Evolutionary conservation across 2,888 invertebrate species (phyloP).

Genomic region (Lacanobia oleracea): DNA sequence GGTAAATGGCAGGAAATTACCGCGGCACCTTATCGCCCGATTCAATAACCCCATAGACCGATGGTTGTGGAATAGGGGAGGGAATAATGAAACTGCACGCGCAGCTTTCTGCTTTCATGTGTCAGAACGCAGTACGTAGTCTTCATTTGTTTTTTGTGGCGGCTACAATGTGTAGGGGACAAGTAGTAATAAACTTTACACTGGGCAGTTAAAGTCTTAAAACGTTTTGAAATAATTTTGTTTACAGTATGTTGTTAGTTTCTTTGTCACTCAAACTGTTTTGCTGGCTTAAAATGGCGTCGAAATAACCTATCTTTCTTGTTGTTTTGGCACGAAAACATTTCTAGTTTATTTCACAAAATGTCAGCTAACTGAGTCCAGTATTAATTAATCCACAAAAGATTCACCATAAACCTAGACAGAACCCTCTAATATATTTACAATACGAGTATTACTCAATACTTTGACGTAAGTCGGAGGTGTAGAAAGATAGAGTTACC

Average conservation of each 20-base stretch:
- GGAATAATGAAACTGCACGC: conserved; percentile 89
- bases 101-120: conserved; percentile 65
- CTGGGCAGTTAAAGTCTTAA: conserved; percentile 13
- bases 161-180: conserved; percentile 44
- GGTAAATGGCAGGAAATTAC: conserved; percentile 90
- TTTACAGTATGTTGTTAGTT: neutral
- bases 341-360: neutral
- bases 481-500: conserved; percentile 49
- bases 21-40: conserved; percentile 88
- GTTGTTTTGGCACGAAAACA: neutral
- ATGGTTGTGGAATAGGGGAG: conserved; percentile 69
- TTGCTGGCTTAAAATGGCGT: neutral
- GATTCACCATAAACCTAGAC: neutral
- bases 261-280: too few relatives aligned
- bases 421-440: neutral
- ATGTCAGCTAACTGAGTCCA: neutral
- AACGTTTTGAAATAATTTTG: conserved; percentile 32
- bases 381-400: neutral
- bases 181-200: conserved; percentile 31
- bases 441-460: conserved; percentile 14
- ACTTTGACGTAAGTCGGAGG: neutral
- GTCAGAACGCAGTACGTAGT: conserved; percentile 69
- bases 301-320: neutral
- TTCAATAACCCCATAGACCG: conserved; percentile 87
- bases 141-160: conserved; percentile 11